Evolutionary conservation across 1,140 invertebrate genomes (phyloP), one percentile per base, ranked within the genome.

Genomic region (Andrena cerasifolii): DNA sequence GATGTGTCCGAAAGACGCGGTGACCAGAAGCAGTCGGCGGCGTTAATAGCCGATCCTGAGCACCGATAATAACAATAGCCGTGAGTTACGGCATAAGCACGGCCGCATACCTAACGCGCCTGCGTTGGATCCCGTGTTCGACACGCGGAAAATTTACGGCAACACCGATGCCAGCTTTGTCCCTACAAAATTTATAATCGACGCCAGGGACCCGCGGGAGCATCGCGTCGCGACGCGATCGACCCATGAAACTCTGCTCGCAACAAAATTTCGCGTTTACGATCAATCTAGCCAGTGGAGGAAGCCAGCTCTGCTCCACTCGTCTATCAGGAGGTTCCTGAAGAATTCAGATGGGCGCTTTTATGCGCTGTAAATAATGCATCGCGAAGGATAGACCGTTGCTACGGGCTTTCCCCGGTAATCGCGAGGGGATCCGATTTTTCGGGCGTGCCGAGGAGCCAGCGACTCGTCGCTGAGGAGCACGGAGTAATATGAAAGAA

Each of bases 21-120:
- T 43, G 21, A 72, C 71, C 71, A 40, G 56, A 24, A 49, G 80
- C 80, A 62, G 24, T 70, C 47, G 58, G 56, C 56, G 45, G 62
- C 66, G 82, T 82, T 84, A 80, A 84, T 79, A 67, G 66, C 36
- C 81, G 54, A 84, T 84, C 71, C 40, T 67, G 66, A 62, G 53
- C 71, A 24, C 26, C 80, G 71, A 84, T 84, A 83, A 76, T 67
- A 72, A 84, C 77, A 84, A 84, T 84, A 72, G 77, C 61, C 70
- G 36, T 72, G 82, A 83, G 66, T 84, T 84, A 83, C 54, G 66
- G 54, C 67, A 70, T 45, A 59, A 24, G 71, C 53, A 40, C 49
- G 68, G 54, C 43, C 31, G 80, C 49, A 76, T 83, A 79, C 80
- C 33, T 68, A 83, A 83, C 67, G 61, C 71, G 71, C 49, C 59